phyloP scores from a whole-genome alignment of 1,140 invertebrate genomes.

The Sycophila sp. region DNA sequence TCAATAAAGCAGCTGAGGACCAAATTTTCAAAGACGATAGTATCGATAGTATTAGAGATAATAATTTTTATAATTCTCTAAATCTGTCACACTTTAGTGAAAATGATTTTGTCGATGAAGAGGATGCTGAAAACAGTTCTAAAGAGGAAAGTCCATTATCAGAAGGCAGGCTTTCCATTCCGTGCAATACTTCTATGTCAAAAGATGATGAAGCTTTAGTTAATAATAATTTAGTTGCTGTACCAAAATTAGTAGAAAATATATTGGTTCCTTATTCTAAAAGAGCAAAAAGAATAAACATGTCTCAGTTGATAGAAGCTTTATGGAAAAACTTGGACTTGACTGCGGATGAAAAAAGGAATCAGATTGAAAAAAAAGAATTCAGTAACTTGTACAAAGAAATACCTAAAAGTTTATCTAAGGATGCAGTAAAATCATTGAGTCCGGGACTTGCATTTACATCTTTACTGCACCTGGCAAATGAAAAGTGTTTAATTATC shows the following conservation, averaged over 20 bases:
- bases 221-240: slow-evolving; percentile 69
- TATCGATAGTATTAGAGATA: too few species aligned
- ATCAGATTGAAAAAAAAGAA: slow-evolving; percentile 31
- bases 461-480: slow-evolving; percentile 79
- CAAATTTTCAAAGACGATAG: too few species aligned
- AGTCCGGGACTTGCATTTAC: slow-evolving; percentile 79
- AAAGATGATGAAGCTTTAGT: slow-evolving; percentile 54
- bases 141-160: too few species aligned
- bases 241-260: slow-evolving; percentile 68
- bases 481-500: slow-evolving; percentile 70
- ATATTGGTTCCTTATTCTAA: slow-evolving; percentile 78
- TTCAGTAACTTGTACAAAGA: slow-evolving; percentile 69
- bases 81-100: too few species aligned
- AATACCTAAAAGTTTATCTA: slow-evolving; percentile 70
- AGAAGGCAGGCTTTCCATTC: too few species aligned
- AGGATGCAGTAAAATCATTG: slow-evolving; percentile 73
- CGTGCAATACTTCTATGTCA: too few species aligned
- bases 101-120: too few species aligned
- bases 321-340: slow-evolving; percentile 72
- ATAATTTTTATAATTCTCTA: too few species aligned
- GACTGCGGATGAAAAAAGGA: slow-evolving; percentile 27
- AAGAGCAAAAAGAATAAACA: slow-evolving; percentile 82
- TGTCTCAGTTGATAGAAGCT: slow-evolving; percentile 77
- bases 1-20: too few species aligned
- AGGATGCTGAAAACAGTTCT: too few species aligned